Percentiles rank a stretch among this genome's conserved stretches.
phyloP scores from a whole-genome alignment of 2,888 invertebrate species.

The Cerceris rybyensis region DNA sequence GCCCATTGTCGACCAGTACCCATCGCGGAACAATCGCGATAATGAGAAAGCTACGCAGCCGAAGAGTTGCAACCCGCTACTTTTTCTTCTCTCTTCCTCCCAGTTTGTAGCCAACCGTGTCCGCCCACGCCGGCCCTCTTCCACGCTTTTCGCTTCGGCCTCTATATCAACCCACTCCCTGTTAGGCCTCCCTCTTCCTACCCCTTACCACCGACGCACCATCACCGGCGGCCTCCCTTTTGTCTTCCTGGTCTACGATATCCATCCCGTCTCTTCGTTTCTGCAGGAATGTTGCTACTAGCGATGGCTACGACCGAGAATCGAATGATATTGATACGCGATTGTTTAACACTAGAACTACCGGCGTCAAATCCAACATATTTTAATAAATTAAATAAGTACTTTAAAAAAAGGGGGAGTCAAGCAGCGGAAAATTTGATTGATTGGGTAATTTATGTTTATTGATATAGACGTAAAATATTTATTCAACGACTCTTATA shows the following conservation, averaged over 20 bases:
- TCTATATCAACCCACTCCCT: conserved; percentile 6
- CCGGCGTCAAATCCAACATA: too few species aligned
- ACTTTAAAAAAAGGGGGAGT: too few species aligned
- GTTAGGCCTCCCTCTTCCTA: neutral
- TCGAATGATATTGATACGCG: conserved; percentile 7
- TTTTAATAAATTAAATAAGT: too few species aligned
- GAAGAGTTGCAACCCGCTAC: conserved; percentile 60
- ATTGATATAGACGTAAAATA: too few species aligned
- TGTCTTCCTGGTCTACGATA: conserved; percentile 24
- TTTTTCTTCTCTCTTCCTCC: conserved; percentile 2
- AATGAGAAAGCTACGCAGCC: conserved; percentile 79
- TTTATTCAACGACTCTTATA: too few species aligned
- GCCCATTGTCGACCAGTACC: conserved; percentile 74
- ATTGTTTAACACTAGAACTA: too few species aligned
- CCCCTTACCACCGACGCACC: neutral
- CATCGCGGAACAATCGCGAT: conserved; percentile 77
- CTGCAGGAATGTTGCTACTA: neutral
- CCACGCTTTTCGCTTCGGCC: conserved; percentile 22
- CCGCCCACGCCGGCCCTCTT: conserved; percentile 21
- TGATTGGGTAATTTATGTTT: too few species aligned
- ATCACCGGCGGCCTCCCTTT: conserved; percentile 28
- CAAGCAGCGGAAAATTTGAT: too few species aligned
- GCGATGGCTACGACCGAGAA: conserved; percentile 5
- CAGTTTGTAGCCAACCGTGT: neutral
- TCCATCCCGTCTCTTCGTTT: conserved; percentile 21